phyloP scores from a whole-genome alignment of 1,140 invertebrate species.

The Papilio dardanus region DNA sequence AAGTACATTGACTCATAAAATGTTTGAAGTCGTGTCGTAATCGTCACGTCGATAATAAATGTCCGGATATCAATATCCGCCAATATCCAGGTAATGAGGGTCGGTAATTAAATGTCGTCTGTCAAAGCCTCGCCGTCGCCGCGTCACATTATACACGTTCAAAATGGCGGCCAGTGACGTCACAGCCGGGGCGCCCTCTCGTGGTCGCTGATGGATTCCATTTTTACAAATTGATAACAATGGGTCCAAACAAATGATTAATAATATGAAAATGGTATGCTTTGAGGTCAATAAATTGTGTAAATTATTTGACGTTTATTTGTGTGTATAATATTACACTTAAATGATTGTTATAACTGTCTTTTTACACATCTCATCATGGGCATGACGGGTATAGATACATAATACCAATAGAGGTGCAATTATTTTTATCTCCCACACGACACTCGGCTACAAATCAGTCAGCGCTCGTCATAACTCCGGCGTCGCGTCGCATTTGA shows the following conservation, averaged over 20 bases:
- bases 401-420: not conserved
- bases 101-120: conserved; percentile 80
- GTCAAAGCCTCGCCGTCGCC: conserved; percentile 64
- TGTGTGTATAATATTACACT: not conserved
- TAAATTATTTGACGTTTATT: not conserved
- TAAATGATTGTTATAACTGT: not conserved
- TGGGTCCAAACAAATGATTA: conserved; percentile 38
- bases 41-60: conserved; percentile 51
- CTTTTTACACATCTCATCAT: not conserved
- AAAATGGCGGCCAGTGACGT: conserved; percentile 62
- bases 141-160: conserved; percentile 72
- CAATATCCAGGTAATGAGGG: conserved; percentile 78
- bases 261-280: not conserved
- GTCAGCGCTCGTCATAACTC: conserved; percentile 48
- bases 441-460: conserved; percentile 47
- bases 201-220: conserved; percentile 48
- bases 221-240: conserved; percentile 45
- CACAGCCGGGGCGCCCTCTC: conserved; percentile 47
- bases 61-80: conserved; percentile 68
- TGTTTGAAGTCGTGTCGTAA: conserved; percentile 47
- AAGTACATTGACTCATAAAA: not conserved
- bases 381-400: not conserved
- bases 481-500: conserved; percentile 45
- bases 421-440: conserved; percentile 21
- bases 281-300: not conserved